A percentile compares a stretch with the other conserved stretches of the same genome.
Evolutionary conservation across 2,113 vertebrate species (phyloP).

Genomic region (Tragelaphus strepsiceros): DNA sequence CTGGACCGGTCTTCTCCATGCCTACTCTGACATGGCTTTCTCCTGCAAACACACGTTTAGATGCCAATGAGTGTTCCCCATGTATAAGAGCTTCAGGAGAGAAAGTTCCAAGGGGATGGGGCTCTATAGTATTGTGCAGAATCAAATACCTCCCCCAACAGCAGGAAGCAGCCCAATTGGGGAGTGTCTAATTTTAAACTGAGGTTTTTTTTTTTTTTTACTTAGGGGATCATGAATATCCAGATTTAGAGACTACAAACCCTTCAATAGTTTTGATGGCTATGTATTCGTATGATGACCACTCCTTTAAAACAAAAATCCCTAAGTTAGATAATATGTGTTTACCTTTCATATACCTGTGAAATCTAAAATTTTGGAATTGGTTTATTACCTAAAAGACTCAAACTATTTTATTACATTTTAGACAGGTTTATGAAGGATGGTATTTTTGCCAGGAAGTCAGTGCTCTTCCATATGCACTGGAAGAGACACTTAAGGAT

Average conservation of each 20-base stretch:
- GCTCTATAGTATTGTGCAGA: neutral
- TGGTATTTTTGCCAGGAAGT: neutral
- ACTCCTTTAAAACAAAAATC: neutral
- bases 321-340: neutral
- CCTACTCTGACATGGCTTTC: conserved; percentile 15
- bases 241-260: neutral
- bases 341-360: neutral
- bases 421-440: neutral
- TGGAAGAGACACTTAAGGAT: neutral
- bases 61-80: neutral
- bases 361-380: neutral
- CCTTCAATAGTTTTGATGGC: neutral
- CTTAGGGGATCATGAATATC: conserved; percentile 1
- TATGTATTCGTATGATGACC: neutral
- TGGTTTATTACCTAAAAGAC: neutral
- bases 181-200: conserved; percentile 47
- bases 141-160: conserved; percentile 13
- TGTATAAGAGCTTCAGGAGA: neutral
- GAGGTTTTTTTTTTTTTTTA: neutral
- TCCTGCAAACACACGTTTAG: neutral
- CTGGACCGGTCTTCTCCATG: neutral
- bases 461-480: neutral
- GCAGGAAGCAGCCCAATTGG: conserved; percentile 27
- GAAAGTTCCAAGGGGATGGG: neutral
- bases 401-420: neutral